phyloP scores from a whole-genome alignment of 2,797 vertebrate genomes.

The Potorous gilbertii region DNA sequence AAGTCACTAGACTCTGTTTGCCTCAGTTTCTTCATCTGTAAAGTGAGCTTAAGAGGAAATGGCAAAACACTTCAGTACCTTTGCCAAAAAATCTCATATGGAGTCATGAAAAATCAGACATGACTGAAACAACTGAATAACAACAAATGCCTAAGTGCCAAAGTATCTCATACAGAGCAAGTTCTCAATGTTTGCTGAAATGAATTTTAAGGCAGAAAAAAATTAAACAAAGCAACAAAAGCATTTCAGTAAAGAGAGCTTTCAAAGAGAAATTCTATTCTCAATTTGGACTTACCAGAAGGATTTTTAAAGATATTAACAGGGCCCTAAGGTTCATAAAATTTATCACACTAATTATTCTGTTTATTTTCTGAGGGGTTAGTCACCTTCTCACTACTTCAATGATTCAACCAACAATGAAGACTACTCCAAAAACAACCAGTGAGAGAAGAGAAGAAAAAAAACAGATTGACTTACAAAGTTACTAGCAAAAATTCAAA shows the following conservation, averaged over 20 bases:
- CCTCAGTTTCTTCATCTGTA: not conserved
- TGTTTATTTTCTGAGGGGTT: slow-evolving; percentile 3
- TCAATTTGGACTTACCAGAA: slow-evolving; percentile 39
- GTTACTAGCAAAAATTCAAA: slow-evolving; percentile 24
- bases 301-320: not conserved
- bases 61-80: not conserved
- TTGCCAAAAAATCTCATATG: not conserved
- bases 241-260: not conserved
- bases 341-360: slow-evolving; percentile 20
- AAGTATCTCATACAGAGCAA: not conserved
- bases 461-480: slow-evolving; percentile 42
- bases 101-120: not conserved
- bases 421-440: slow-evolving; percentile 29
- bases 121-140: not conserved
- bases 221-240: slow-evolving; percentile 21
- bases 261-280: slow-evolving; percentile 36
- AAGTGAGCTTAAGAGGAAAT: not conserved
- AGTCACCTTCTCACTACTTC: slow-evolving; percentile 44
- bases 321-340: not conserved
- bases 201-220: not conserved
- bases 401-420: slow-evolving; percentile 39
- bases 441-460: slow-evolving; percentile 11
- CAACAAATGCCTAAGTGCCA: not conserved
- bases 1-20: not conserved
- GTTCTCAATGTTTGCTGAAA: not conserved